phyloP scores from a whole-genome alignment of 2,888 invertebrate genomes.

The Pinctada fucata region DNA sequence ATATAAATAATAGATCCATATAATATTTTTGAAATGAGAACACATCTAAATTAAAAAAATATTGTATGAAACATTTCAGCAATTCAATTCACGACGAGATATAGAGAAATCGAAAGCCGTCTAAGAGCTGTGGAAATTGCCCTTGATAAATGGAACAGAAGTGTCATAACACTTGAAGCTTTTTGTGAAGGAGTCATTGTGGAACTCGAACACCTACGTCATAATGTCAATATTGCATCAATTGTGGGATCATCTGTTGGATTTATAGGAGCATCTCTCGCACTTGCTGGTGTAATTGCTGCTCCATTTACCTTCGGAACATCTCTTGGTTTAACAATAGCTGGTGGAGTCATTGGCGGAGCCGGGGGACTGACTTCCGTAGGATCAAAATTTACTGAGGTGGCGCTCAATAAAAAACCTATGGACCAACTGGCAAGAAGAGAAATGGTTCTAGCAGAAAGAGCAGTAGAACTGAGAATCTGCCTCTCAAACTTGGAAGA shows the following conservation, averaged over 20 bases:
- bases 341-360: slow-evolving; percentile 22
- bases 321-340: slow-evolving; percentile 27
- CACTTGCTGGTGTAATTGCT: slow-evolving; percentile 25
- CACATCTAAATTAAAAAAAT: no score
- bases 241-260: slow-evolving; percentile 24
- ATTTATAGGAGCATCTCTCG: slow-evolving; percentile 15
- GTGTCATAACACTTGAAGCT: slow-evolving; percentile 1
- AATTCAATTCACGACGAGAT: background rate
- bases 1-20: background rate
- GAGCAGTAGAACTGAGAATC: background rate
- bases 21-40: background rate
- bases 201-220: slow-evolving; percentile 11
- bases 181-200: slow-evolving; percentile 17
- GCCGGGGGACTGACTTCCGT: slow-evolving; percentile 11
- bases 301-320: slow-evolving; percentile 25
- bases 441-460: slow-evolving; percentile 12
- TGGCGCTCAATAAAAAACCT: slow-evolving; percentile 7
- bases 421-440: background rate
- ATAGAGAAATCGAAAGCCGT: slow-evolving; percentile 10
- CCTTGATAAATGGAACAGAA: slow-evolving; percentile 21
- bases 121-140: slow-evolving; percentile 4
- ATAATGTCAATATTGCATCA: slow-evolving; percentile 28
- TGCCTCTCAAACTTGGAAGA: no score
- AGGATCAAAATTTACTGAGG: slow-evolving; percentile 25
- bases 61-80: no score